Evolutionary conservation across 2,797 vertebrate genomes (phyloP).

Genomic region (Coregonus sp.): DNA sequence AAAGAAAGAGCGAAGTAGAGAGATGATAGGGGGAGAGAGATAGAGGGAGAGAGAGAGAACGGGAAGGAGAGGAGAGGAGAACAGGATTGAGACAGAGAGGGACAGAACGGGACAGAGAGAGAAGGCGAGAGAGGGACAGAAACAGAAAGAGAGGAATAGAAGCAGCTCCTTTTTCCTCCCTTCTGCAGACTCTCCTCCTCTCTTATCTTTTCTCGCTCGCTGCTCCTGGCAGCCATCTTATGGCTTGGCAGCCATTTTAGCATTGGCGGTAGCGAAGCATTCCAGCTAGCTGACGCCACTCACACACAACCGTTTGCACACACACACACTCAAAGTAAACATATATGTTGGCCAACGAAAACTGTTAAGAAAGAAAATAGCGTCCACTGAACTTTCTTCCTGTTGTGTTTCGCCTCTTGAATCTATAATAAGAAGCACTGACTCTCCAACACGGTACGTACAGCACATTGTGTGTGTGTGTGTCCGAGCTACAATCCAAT

Average conservation of each 20-base stretch:
- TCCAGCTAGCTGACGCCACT: constrained; percentile 81
- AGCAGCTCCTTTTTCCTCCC: constrained; percentile 42
- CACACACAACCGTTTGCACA: constrained; percentile 60
- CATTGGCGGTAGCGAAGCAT: constrained; percentile 83
- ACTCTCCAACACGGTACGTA: neutral
- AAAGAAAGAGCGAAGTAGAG: neutral
- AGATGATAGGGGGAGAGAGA: constrained; percentile 3
- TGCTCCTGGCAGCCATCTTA: constrained; percentile 73
- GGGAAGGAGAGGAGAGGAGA: neutral
- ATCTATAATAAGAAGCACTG: constrained; percentile 39
- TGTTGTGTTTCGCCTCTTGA: constrained; percentile 51
- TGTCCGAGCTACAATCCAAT: neutral
- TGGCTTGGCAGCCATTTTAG: constrained; percentile 96
- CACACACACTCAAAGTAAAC: constrained; percentile 66
- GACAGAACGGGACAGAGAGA: constrained; percentile 18
- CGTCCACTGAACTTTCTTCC: constrained; percentile 58
- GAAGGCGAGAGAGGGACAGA: neutral
- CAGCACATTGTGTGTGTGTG: neutral
- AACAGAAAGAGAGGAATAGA: neutral
- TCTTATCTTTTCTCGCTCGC: constrained; percentile 22
- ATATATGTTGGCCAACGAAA: constrained; percentile 70
- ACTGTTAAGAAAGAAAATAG: constrained; percentile 67
- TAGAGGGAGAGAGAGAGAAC: no score
- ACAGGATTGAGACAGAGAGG: constrained; percentile 30
- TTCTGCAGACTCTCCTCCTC: constrained; percentile 50